Conservation (phyloP, 2,888 invertebrate species). For the Colostygia pectinataria region DNA sequence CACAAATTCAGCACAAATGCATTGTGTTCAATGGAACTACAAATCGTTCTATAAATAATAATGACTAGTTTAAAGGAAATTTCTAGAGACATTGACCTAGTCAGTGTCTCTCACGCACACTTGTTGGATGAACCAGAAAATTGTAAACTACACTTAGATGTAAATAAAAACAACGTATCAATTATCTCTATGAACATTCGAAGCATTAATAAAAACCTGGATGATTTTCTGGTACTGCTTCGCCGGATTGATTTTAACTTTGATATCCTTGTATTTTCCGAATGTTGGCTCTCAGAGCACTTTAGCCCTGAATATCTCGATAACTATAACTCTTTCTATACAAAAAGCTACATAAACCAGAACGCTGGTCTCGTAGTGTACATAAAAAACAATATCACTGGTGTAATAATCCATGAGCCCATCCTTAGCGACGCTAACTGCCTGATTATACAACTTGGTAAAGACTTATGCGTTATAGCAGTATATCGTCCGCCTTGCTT, state of each 20-base stretch:
- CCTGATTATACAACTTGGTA: background rate
- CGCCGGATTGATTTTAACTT: background rate
- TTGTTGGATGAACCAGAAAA: background rate
- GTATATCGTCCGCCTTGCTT: background rate
- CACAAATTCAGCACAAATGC: too few species aligned
- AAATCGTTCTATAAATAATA: too few species aligned
- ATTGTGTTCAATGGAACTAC: too few species aligned
- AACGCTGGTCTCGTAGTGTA: background rate
- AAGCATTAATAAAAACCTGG: conserved; percentile 1
- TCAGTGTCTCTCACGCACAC: background rate
- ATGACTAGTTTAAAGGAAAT: too few species aligned
- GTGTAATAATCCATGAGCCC: background rate
- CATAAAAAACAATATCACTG: background rate
- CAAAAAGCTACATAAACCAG: background rate
- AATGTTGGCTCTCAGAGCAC: background rate
- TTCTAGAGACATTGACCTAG: too few species aligned
- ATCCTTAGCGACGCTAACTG: background rate
- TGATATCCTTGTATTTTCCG: background rate
- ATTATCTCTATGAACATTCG: background rate
- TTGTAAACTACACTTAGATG: background rate
- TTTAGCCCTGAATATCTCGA: background rate
- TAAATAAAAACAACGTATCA: background rate
- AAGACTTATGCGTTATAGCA: background rate
- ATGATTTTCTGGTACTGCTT: background rate
- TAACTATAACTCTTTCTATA: background rate